phyloP scores from a whole-genome alignment of 2,797 vertebrate genomes.

The Catharus ustulatus region DNA sequence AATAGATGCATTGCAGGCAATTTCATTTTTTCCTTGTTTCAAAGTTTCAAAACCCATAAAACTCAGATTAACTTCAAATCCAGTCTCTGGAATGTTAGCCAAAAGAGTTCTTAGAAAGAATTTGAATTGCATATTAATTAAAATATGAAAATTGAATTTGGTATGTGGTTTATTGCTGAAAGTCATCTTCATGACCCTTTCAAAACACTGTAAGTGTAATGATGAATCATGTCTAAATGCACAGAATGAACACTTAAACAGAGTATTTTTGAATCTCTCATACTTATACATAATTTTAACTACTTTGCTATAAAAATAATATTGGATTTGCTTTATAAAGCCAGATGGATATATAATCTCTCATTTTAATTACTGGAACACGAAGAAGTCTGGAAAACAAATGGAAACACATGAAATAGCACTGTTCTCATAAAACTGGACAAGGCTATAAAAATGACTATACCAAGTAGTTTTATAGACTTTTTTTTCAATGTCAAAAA shows the following conservation, averaged over 20 bases:
- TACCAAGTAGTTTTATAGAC: neutral
- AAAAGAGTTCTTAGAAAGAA: neutral
- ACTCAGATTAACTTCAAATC: neutral
- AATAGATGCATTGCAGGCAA: neutral
- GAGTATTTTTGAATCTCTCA: neutral
- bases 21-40: neutral
- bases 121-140: neutral
- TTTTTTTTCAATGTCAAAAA: neutral
- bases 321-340: neutral
- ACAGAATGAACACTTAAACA: neutral
- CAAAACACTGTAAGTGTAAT: neutral
- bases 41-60: neutral
- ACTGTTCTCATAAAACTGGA: neutral
- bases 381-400: neutral
- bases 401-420: neutral
- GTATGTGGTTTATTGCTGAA: neutral
- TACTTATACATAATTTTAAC: neutral
- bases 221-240: neutral
- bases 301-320: neutral
- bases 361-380: neutral
- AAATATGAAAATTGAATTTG: neutral
- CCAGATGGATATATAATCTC: neutral
- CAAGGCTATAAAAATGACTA: neutral
- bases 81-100: neutral
- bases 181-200: neutral